Evolutionary conservation across 2,797 vertebrate genomes (phyloP).

Genomic region (Percopsis omiscomaycus): DNA sequence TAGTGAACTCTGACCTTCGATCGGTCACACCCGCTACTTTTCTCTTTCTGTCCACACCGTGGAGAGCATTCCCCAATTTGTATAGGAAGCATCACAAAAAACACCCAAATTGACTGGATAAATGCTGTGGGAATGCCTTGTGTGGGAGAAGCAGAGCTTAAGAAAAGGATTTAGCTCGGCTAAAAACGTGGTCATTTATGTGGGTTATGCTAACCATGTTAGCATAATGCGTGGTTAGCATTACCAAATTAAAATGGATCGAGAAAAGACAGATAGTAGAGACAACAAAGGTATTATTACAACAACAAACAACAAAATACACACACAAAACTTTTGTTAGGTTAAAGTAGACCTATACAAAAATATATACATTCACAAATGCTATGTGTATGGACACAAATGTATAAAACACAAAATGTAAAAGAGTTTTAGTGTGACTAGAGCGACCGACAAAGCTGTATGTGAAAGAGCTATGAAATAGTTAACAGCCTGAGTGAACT

Average conservation of each 20-base stretch:
- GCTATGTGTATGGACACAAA: background rate
- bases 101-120: constrained; percentile 58
- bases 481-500: constrained; percentile 56
- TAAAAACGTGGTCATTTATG: no score
- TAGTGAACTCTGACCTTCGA: constrained; percentile 70
- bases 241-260: no score
- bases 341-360: no score
- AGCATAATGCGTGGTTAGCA: no score
- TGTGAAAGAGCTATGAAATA: constrained; percentile 44
- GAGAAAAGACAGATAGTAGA: no score
- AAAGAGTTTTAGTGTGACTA: background rate
- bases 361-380: no score
- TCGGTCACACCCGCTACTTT: constrained; percentile 76
- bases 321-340: no score
- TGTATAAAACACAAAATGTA: background rate
- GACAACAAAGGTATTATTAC: background rate
- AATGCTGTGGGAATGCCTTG: constrained; percentile 45
- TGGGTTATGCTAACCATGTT: no score
- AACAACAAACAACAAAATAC: background rate
- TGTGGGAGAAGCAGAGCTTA: constrained; percentile 53
- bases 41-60: constrained; percentile 68
- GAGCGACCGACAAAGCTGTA: background rate
- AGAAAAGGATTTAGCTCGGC: background rate
- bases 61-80: constrained; percentile 76
- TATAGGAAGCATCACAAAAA: constrained; percentile 68